Base-by-base conservation (phyloP, 2,888 invertebrate species). In the Melanophora roralis region DNA sequence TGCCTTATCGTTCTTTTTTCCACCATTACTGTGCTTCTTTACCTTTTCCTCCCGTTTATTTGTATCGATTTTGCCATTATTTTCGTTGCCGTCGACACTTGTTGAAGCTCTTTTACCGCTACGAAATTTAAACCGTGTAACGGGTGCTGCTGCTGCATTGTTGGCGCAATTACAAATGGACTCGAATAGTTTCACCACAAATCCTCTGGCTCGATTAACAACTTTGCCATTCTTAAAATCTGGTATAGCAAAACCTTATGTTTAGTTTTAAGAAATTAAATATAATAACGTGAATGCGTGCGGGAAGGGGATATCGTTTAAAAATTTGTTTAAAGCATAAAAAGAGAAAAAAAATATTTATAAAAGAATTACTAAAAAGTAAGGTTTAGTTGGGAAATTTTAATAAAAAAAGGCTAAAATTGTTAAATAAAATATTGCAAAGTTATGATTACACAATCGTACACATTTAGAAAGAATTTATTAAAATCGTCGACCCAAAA, bases 131-230 rank as follows among this genome's bases (percentile, higher is more conserved):
- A 88, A 86, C 12, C 89, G 87, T 43, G 87, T 86, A 2, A 92
- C 92, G 47, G 92, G 92, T 9, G 92, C 89, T 8, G 92, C 89
- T 6, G 92, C 89, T 4, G 91, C 92, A 19, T 92, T 92, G 84
- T 93, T 92, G 76, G 93, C 93, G 85, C 93, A 93, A 89, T 93
- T 93, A 89, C 93, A 93, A 55, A 93, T 91, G 6, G 92, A 92
- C 86, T 93, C 93, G 84, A 93, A 93, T 86, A 93, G 91, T 78
- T 93, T 91, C 62, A 92, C 90, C 11, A 93, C 92, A 84, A 93
- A 92, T 43, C 92, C 93, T 43, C 93, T 91, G 32, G 93, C 93
- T 19, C 92, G 91, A 82, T 89, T 90, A 1, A 92, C 92, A 75
- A 93, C 89, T 82, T 92, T 91, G 82, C 88, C 89, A 86, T 92